Conservation (phyloP, 2,113 vertebrate genomes). For the Cyprinodon tularosa region DNA sequence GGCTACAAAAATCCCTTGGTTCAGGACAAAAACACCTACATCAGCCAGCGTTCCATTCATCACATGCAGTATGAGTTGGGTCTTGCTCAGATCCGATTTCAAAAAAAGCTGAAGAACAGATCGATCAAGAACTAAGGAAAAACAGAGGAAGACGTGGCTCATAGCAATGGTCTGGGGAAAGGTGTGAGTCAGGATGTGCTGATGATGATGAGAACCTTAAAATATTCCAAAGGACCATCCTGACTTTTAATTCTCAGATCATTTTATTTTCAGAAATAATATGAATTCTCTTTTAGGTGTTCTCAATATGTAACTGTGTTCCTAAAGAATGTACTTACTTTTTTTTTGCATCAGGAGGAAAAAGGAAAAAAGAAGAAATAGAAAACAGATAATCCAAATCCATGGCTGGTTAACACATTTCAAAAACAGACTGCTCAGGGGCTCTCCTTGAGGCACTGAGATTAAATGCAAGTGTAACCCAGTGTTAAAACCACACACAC, state of each 20-base stretch:
- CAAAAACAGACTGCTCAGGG: slow-evolving; percentile 60
- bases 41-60: slow-evolving; percentile 76
- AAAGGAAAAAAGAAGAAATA: slow-evolving; percentile 71
- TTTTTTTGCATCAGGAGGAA: slow-evolving; percentile 81
- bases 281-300: not conserved
- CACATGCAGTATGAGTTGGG: slow-evolving; percentile 76
- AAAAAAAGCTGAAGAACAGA: slow-evolving; percentile 64
- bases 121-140: not conserved
- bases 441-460: too few relatives aligned
- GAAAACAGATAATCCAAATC: slow-evolving; percentile 74
- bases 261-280: not conserved
- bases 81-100: slow-evolving; percentile 75
- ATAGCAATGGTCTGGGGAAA: slow-evolving; percentile 77
- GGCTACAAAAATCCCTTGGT: slow-evolving; percentile 87
- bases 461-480: too few relatives aligned
- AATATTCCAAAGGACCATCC: not conserved
- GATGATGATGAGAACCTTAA: slow-evolving; percentile 83
- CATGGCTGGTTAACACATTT: slow-evolving; percentile 83
- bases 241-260: not conserved
- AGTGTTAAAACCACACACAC: too few relatives aligned
- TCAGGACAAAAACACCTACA: slow-evolving; percentile 72
- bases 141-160: slow-evolving; percentile 7
- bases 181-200: slow-evolving; percentile 87
- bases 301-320: not conserved
- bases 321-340: not conserved